Percentiles rank a stretch among this genome's conserved stretches.
These are phyloP conservation scores for Rhinopomastus cyanomelas DNA, from an alignment of 2,113 vertebrate species.

Conservation along the genomic window DNA sequence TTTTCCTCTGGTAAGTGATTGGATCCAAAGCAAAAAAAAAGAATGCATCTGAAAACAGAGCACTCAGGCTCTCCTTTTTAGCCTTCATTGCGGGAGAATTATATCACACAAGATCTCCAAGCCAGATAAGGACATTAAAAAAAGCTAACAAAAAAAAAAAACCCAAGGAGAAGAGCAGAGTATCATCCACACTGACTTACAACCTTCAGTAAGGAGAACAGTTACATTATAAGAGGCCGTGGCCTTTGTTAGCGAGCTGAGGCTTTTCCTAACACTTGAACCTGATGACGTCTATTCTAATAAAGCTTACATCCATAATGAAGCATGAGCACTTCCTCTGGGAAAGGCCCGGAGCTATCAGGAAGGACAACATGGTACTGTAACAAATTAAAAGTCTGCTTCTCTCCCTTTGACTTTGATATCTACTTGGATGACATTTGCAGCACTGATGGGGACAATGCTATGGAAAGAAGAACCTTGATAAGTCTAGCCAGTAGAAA, in stretches of 20 bases:
- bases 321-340: slow-evolving; percentile 55
- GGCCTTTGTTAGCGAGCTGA: slow-evolving; percentile 22
- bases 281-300: slow-evolving; percentile 48
- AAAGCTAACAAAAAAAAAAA: background rate
- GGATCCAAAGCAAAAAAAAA: background rate
- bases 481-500: background rate
- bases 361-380: slow-evolving; percentile 43
- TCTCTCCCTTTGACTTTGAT: slow-evolving; percentile 56
- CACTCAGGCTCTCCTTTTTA: background rate
- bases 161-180: background rate
- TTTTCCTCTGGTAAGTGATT: background rate
- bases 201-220: background rate
- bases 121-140: background rate
- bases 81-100: background rate
- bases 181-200: background rate
- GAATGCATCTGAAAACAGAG: background rate
- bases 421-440: slow-evolving; percentile 57
- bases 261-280: slow-evolving; percentile 56
- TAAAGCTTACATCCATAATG: slow-evolving; percentile 64
- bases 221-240: background rate
- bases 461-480: background rate
- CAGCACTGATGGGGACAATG: background rate
- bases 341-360: slow-evolving; percentile 48
- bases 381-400: slow-evolving; percentile 53
- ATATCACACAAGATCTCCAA: background rate